These are phyloP conservation scores for Lepidostoma basale DNA, from an alignment of 1,140 invertebrate species.

Conservation along the genomic window DNA sequence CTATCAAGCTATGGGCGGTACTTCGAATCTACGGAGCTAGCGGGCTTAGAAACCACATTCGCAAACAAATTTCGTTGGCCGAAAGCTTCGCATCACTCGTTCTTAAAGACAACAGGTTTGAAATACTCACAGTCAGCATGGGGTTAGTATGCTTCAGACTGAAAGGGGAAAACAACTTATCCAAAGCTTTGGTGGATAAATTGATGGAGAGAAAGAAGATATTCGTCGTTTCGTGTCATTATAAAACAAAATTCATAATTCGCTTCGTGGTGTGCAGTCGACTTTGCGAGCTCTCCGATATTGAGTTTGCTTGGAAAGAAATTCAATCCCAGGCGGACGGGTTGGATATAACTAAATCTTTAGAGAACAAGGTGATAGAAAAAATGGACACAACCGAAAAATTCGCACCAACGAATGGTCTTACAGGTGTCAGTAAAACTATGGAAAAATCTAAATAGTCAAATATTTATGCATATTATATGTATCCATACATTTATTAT, in stretches of 20 bases:
- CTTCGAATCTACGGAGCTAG: conserved; percentile 81
- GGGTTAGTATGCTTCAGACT: conserved; percentile 89
- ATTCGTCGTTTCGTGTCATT: conserved; percentile 81
- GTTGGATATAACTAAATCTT: conserved; percentile 46
- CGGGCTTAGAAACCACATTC: conserved; percentile 79
- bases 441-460: conserved; percentile 11
- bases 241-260: conserved; percentile 72
- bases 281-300: conserved; percentile 71
- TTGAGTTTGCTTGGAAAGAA: conserved; percentile 83
- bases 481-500: too few relatives aligned
- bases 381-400: conserved; percentile 19
- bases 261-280: conserved; percentile 84
- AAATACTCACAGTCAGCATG: conserved; percentile 74
- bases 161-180: conserved; percentile 79
- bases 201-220: conserved; percentile 81
- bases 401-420: conserved; percentile 1
- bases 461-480: not conserved
- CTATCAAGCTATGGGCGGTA: conserved; percentile 95
- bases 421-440: conserved; percentile 1
- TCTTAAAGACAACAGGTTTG: conserved; percentile 74
- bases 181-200: conserved; percentile 74
- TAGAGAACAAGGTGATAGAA: conserved; percentile 47
- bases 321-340: conserved; percentile 66
- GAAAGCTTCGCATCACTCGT: conserved; percentile 77
- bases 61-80: conserved; percentile 77